Evolutionary conservation across 2,113 vertebrate species (phyloP), one percentile per base, ranked within the genome.

Genomic region (Alouatta palliata): DNA sequence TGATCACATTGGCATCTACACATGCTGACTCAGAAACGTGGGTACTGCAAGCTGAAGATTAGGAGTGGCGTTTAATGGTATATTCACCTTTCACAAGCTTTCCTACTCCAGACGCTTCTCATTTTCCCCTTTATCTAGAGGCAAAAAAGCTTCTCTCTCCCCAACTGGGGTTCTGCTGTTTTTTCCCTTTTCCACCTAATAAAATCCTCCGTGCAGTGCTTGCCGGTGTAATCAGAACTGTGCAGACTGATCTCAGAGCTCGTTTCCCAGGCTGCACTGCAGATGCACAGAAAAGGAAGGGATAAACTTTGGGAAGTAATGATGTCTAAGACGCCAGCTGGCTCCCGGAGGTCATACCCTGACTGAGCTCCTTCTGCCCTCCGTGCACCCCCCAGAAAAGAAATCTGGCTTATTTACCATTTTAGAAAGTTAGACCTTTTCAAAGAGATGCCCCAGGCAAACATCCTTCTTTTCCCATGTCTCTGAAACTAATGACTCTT

Each of bases 361-460:
- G 73, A 30, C 40, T 2, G 94, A 87, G 90, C 68, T 45, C 81
- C 84, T 66, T n/a, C 87, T 94, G 97, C 81, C 92, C 85, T 96
- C 35, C 0, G 0, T 45, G 21, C 13, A 75, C 45, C 84, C 84
- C 88, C 90, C 81, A 45, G 86, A 91, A 97, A 96, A 92, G 87
- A 96, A 97, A 77, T 88, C 97, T 95, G 96, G 96, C 97, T 97
- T 98, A 98, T 96, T 98, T 97, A 97, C 97, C 94, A 97, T 94
- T 96, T 98, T 94, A 91, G 96, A 97, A 97, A 97, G 96, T 96
- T 81, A 97, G 97, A 97, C 96, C 87, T 97, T 98, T 98, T 96
- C 96, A 98, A 98, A 98, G 97, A 97, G 94, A 83, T 92, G 97
- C 96, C 96, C 84, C 87, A 66, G 98, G 98, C 97, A 88, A 98